Percentiles rank a stretch among this genome's conserved stretches.
These are phyloP conservation scores for Podilymbus podiceps DNA, from an alignment of 2,113 vertebrate species.

Conservation along the genomic window DNA sequence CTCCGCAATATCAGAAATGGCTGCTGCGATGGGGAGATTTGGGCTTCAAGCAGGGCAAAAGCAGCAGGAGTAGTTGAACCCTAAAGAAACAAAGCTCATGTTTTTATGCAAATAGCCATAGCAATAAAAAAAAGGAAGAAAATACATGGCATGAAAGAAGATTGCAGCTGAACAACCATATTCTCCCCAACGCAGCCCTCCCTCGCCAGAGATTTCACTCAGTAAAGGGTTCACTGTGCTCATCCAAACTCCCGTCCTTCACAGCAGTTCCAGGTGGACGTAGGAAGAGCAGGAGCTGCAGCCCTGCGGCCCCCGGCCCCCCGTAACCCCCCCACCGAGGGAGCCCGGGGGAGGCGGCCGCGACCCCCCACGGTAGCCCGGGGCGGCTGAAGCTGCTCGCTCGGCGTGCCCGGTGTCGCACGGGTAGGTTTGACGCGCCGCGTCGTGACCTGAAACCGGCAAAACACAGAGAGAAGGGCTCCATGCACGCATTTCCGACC, in stretches of 20 bases:
- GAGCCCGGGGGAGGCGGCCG: neutral
- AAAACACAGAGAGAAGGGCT: neutral
- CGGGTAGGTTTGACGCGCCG: rapidly evolving
- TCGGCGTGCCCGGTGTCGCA: rapidly evolving
- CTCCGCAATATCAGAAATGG: neutral
- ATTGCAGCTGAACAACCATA: neutral
- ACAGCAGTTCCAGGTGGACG: neutral
- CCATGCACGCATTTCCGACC: rapidly evolving
- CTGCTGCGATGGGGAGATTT: neutral
- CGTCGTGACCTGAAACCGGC: no score
- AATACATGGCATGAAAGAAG: neutral
- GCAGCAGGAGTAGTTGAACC: slow-evolving; percentile 30
- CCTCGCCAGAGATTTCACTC: neutral
- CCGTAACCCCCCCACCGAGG: neutral
- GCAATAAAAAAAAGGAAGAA: neutral
- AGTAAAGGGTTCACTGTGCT: neutral
- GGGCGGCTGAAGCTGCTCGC: rapidly evolving
- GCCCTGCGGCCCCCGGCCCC: neutral
- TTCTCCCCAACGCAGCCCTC: neutral
- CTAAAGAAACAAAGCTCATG: neutral
- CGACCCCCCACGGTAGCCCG: rapidly evolving
- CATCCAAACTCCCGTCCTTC: neutral
- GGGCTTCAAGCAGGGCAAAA: slow-evolving; percentile 22
- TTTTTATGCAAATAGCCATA: slow-evolving; percentile 1
- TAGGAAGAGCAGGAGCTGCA: neutral